A percentile compares a stretch with the other conserved stretches of the same genome.
phyloP scores from a whole-genome alignment of 1,140 invertebrate genomes.

The Bombus cullumanus region DNA sequence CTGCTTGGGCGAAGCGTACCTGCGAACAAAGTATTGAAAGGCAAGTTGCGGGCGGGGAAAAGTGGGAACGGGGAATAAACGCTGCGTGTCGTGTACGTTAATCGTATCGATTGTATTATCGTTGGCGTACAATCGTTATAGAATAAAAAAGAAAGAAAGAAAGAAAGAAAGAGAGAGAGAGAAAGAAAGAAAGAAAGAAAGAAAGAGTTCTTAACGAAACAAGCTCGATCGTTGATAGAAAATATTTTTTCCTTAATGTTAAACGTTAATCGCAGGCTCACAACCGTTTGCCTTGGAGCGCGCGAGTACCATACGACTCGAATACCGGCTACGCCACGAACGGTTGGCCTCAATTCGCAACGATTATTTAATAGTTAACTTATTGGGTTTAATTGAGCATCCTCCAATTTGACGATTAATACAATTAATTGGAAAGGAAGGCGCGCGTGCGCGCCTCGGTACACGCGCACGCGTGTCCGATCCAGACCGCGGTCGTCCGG shows the following conservation, averaged over 20 bases:
- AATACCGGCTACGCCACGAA: constrained; percentile 55
- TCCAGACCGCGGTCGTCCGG: neutral
- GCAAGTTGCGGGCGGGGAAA: constrained; percentile 15
- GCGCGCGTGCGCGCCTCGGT: constrained; percentile 54
- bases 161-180: neutral
- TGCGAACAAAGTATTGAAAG: constrained; percentile 56
- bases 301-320: constrained; percentile 30
- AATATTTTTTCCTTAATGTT: constrained; percentile 53
- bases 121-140: constrained; percentile 56
- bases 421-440: constrained; percentile 82
- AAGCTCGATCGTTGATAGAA: constrained; percentile 40
- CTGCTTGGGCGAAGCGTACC: constrained; percentile 37
- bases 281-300: constrained; percentile 7
- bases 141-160: constrained; percentile 20
- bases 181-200: neutral
- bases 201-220: constrained; percentile 23
- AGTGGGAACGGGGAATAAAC: constrained; percentile 40
- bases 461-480: constrained; percentile 24
- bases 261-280: constrained; percentile 40
- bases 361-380: constrained; percentile 83
- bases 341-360: constrained; percentile 81
- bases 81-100: constrained; percentile 32
- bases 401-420: constrained; percentile 82
- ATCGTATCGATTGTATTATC: constrained; percentile 65
- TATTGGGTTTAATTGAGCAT: constrained; percentile 82